Evolutionary conservation across 2,797 vertebrate species (phyloP), one percentile per base, ranked within the genome.

Genomic region (Chromobotia macracanthus): DNA sequence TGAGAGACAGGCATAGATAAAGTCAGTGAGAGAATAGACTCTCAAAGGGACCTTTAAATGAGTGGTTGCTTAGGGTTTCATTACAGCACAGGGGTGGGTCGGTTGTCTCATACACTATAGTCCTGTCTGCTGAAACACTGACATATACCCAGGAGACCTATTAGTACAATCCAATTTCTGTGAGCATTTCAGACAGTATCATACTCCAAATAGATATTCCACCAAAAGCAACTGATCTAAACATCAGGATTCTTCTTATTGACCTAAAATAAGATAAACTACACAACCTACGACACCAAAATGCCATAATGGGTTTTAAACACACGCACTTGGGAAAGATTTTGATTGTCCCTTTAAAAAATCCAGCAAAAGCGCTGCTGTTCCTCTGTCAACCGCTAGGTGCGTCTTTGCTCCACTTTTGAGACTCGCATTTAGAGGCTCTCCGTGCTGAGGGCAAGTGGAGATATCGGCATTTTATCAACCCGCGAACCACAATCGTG

Each of bases 401-500:
- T 86, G 96, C 92, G 94, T 90, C 94, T 95, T 93, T 95, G 96
- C 94, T 96, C 94, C 94, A 96, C 93, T 94, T 93, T 96, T 93
- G 89, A 90, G 89, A 87, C 77, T 77, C 76, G 79, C 69, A 87
- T 90, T 75, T 89, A 90, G 91, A 93, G 89, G 91, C 90, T 79
- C 90, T 75, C 93, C 90, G 84, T 87, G 85, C 93, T 90, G 89
- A 87, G 87, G 88, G 87, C 79, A 84, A 91, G 92, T 91, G 91
- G 89, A 90, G 91, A 92, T 93, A 90, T 95, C 92, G 91, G 91
- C 91, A 88, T 93, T 92, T 88, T 87, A 92, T 91, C 89, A 92
- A 94, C 92, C 93, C 89, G 92, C 86, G 91, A 92, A 92, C 91
- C 92, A 90, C 91, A 88, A 94, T 93, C 92, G 88, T 88, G 91